Percentiles rank a stretch among this genome's conserved stretches.
phyloP scores from a whole-genome alignment of 2,888 invertebrate genomes.

The Cryptocephalus moraei region DNA sequence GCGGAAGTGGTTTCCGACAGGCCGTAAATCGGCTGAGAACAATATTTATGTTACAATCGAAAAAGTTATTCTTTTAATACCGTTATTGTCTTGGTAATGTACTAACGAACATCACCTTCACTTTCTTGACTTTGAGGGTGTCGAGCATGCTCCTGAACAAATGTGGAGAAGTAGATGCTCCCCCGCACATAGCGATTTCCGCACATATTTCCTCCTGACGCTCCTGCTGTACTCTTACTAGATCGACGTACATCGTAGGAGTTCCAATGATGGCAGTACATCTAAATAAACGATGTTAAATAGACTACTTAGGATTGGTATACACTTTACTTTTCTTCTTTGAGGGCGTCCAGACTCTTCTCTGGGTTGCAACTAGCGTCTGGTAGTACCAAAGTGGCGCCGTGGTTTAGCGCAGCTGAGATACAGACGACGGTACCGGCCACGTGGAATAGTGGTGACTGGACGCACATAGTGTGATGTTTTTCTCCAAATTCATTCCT shows the following conservation, averaged over 20 bases:
- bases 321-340: slow-evolving; percentile 51
- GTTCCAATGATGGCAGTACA: slow-evolving; percentile 67
- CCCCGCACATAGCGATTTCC: slow-evolving; percentile 56
- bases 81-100: too few relatives aligned
- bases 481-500: slow-evolving; percentile 39
- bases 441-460: slow-evolving; percentile 75
- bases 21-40: slow-evolving; percentile 47
- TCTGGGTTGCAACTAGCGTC: slow-evolving; percentile 49
- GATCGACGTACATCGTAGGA: slow-evolving; percentile 79
- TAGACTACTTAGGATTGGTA: background rate
- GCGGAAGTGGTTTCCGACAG: slow-evolving; percentile 48
- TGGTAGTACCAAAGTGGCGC: slow-evolving; percentile 53
- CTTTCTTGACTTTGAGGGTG: slow-evolving; percentile 37
- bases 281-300: slow-evolving; percentile 43
- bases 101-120: slow-evolving; percentile 37
- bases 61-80: too few relatives aligned
- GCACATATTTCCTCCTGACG: slow-evolving; percentile 40
- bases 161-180: slow-evolving; percentile 58
- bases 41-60: background rate
- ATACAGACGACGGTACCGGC: slow-evolving; percentile 61
- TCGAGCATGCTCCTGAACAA: slow-evolving; percentile 44
- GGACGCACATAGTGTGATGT: slow-evolving; percentile 48
- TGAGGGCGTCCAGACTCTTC: slow-evolving; percentile 51
- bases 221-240: slow-evolving; percentile 45
- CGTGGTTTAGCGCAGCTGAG: slow-evolving; percentile 47